Evolutionary conservation across 2,888 invertebrate species (phyloP).

Genomic region (Lasius fuliginosus): DNA sequence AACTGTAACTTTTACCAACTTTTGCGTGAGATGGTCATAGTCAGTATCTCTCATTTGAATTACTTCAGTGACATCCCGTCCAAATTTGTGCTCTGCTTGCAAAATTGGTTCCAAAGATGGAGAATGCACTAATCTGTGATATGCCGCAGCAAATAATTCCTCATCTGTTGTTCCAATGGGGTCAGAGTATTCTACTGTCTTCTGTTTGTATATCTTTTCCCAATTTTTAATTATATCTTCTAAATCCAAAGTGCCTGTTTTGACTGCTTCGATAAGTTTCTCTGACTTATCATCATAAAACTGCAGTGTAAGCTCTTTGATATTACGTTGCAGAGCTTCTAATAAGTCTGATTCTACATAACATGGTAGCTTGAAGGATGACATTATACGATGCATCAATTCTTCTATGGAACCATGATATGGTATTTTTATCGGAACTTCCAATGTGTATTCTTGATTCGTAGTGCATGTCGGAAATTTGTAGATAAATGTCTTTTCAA

Average conservation of each 20-base stretch:
- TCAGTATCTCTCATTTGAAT: conserved; percentile 91
- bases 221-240: conserved; percentile 93
- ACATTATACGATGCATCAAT: conserved; percentile 89
- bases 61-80: conserved; percentile 92
- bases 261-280: conserved; percentile 88
- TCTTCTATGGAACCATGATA: conserved; percentile 89
- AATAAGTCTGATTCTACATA: conserved; percentile 90
- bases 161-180: conserved; percentile 94
- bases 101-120: conserved; percentile 95
- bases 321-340: conserved; percentile 89
- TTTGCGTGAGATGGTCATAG: conserved; percentile 90
- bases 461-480: conserved; percentile 89
- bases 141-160: conserved; percentile 94
- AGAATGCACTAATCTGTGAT: conserved; percentile 94
- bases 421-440: conserved; percentile 89
- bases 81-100: conserved; percentile 95
- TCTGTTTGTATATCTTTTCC: conserved; percentile 93
- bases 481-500: conserved; percentile 85
- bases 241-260: conserved; percentile 89
- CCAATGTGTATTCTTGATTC: conserved; percentile 87
- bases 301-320: conserved; percentile 89
- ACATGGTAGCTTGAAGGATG: conserved; percentile 90
- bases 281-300: conserved; percentile 90
- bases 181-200: conserved; percentile 94
- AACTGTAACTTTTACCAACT: conserved; percentile 83